Evolutionary conservation across 1,140 invertebrate species (phyloP), one percentile per base, ranked within the genome.

Genomic region (Trypoxylus dichotomus): DNA sequence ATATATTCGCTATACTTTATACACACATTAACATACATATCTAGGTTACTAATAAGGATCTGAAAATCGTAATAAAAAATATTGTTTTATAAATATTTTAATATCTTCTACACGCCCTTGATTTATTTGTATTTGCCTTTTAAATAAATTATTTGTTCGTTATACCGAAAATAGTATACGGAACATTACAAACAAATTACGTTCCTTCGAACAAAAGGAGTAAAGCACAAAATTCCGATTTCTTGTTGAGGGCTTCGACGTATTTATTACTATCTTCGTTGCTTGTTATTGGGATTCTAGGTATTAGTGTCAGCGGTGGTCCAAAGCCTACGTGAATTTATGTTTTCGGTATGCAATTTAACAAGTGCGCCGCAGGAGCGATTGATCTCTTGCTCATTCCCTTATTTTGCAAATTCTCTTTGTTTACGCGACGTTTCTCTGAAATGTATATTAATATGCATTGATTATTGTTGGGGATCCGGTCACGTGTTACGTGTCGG

Each of bases 371-470:
- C 15, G 24, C 60, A 11, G 41, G 72, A 37, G 19, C 72, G 29
- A 41, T 74, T 29, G 72, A 15, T 74, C n/a, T 37, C 32, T 21
- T 21, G 21, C 13, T 37, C 32, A 74, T 41, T 41, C 37, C 41
- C 19, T 41, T 41, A 74, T 21, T 74, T 74, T 74, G 41, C 29
- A 41, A 74, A 74, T 41, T 41, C 41, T 74, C 72, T 74, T 74
- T 74, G 72, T 74, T 74, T 42, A 42, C 72, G 27, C 37, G 72
- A 74, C 72, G 29, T 74, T 74, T 74, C 72, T 15, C 15, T n/a
- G 72, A 74, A 74, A 19, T 42, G 29, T 74, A 15, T 74, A 74
- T 74, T 74, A 74, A 74, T 74, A 74, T 74, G 72, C 72, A 74
- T 74, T 21, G 32, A 74, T 74, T 74, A 74, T 74, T 37, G 72